A percentile compares a stretch with the other conserved stretches of the same genome.
These are phyloP conservation scores for rat (Rattus norvegicus) DNA, from an alignment of 2,113 vertebrate species.

Conservation along the genomic window GRCr8 NC_086020.1:140790501-140791000, in stretches of 20 bases:
- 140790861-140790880: neutral
- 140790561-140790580: neutral
- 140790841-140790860: neutral
- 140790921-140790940: neutral
- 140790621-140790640: neutral
- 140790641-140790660: neutral
- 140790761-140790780: neutral
- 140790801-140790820: neutral
- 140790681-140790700: neutral
- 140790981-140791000: neutral
- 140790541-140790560: neutral
- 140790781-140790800: neutral
- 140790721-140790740: neutral
- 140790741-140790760: neutral
- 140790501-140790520: neutral
- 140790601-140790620: neutral
- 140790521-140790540: neutral
- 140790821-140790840: neutral
- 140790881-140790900: neutral
- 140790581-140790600: neutral
- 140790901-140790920: neutral
- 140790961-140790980: neutral
- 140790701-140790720: neutral
- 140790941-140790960: neutral
- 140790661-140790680: neutral